Conservation (phyloP, 2,113 vertebrate genomes). For the Epinephelus lanceolatus region DNA sequence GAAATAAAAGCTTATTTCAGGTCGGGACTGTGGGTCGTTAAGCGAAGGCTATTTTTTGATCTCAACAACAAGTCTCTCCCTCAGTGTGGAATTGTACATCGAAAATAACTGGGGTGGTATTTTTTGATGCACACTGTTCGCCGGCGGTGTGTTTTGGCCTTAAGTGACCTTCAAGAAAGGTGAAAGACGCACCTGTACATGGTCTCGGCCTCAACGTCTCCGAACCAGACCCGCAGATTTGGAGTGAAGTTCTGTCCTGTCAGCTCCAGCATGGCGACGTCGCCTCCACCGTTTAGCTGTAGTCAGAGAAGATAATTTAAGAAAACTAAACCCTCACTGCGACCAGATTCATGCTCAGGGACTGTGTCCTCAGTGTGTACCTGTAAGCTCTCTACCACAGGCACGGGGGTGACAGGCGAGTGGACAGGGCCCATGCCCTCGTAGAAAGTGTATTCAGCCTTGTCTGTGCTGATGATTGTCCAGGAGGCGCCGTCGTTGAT, state of each 20-base stretch:
- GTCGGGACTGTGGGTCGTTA: no score
- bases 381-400: conserved; percentile 99
- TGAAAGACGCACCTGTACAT: conserved; percentile 93
- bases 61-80: no score
- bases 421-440: conserved; percentile 99
- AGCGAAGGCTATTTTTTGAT: no score
- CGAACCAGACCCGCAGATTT: conserved; percentile 98
- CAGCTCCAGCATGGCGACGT: conserved; percentile 99
- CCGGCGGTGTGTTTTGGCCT: no score
- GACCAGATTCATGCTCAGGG: background rate
- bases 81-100: no score
- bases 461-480: conserved; percentile 99
- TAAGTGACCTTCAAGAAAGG: background rate
- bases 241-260: conserved; percentile 99
- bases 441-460: conserved; percentile 99
- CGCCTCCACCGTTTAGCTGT: conserved; percentile 96
- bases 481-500: conserved; percentile 99
- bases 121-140: no score
- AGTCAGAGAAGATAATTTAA: background rate
- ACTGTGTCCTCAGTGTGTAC: conserved; percentile 70
- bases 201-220: conserved; percentile 98
- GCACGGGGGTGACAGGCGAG: conserved; percentile 97
- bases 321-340: background rate
- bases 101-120: no score
- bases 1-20: no score